A percentile compares a stretch with the other conserved stretches of the same genome.
Evolutionary conservation across 1,140 invertebrate genomes (phyloP).

Genomic region (Lutraria rhynchaena): DNA sequence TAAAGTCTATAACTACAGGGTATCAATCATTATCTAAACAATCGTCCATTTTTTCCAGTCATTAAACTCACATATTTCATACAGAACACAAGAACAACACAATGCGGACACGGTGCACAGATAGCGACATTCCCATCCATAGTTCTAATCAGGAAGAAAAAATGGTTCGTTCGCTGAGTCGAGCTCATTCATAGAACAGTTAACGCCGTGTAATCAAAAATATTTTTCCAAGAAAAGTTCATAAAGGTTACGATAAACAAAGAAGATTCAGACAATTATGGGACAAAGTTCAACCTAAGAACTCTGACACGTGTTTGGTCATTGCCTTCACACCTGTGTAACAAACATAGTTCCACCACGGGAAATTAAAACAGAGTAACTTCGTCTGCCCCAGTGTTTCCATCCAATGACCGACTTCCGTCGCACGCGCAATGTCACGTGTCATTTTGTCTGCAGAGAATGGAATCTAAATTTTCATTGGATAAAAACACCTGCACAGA

Average conservation of each 20-base stretch:
- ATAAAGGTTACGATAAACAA: slow-evolving; percentile 13
- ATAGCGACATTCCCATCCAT: neutral
- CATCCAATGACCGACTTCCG: slow-evolving; percentile 42
- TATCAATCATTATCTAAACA: too few species aligned
- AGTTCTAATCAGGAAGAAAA: neutral
- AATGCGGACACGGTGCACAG: neutral
- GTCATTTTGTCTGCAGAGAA: slow-evolving; percentile 23
- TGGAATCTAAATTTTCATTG: slow-evolving; percentile 33
- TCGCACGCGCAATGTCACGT: slow-evolving; percentile 26
- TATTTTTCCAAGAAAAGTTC: neutral
- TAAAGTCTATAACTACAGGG: too few species aligned
- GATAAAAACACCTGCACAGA: slow-evolving; percentile 52
- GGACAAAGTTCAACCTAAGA: slow-evolving; percentile 20
- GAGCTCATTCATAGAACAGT: too few species aligned
- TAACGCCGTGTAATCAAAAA: too few species aligned
- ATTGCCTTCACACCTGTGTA: slow-evolving; percentile 35
- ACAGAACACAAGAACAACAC: too few species aligned
- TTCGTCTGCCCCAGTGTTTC: slow-evolving; percentile 13
- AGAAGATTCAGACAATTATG: slow-evolving; percentile 27
- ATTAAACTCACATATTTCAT: too few species aligned
- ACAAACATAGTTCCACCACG: slow-evolving; percentile 27
- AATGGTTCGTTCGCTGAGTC: neutral
- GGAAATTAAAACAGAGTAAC: slow-evolving; percentile 54
- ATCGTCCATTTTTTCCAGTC: too few species aligned
- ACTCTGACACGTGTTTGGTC: slow-evolving; percentile 25